Conservation (phyloP, 2,797 vertebrate species). For the Botia kubotai region DNA sequence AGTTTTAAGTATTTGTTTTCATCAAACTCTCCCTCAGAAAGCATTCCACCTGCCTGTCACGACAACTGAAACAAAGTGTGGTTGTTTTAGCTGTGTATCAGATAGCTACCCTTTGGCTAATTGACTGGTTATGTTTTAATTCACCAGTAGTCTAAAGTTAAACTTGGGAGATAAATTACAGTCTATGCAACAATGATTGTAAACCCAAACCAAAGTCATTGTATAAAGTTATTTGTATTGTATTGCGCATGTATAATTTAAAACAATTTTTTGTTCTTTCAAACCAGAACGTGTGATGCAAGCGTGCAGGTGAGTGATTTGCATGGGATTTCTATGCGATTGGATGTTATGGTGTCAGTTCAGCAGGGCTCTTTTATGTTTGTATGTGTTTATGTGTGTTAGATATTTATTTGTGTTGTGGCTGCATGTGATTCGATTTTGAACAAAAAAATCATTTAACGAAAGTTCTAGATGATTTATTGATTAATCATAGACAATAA, state of each 20-base stretch:
- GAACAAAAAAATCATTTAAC: background rate
- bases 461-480: background rate
- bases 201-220: too few species aligned
- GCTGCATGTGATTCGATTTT: background rate
- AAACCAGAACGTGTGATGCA: background rate
- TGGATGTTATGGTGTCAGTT: background rate
- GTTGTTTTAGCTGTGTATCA: too few species aligned
- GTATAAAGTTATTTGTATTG: too few species aligned
- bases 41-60: too few species aligned
- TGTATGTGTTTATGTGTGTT: background rate
- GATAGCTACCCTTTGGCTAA: too few species aligned
- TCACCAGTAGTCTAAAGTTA: too few species aligned
- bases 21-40: background rate
- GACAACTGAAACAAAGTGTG: too few species aligned
- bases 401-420: background rate
- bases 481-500: background rate
- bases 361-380: background rate
- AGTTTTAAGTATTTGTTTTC: background rate
- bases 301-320: background rate
- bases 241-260: background rate
- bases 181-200: too few species aligned
- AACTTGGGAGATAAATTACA: too few species aligned
- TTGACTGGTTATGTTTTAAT: too few species aligned
- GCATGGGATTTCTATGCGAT: background rate
- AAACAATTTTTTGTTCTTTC: background rate